Evolutionary conservation across 1,140 invertebrate genomes (phyloP).

Genomic region (Antheraea pernyi): DNA sequence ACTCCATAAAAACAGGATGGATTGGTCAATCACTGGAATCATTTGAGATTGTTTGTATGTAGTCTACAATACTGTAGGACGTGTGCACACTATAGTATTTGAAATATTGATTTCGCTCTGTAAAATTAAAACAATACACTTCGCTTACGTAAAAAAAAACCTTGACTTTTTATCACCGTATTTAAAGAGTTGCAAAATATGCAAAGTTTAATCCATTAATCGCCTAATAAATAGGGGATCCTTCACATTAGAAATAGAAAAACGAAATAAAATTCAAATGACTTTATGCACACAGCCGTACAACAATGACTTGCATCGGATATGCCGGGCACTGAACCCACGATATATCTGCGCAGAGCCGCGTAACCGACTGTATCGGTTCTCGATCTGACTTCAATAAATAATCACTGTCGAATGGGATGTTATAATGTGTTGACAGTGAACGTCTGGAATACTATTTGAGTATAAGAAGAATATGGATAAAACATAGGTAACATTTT

Average conservation of each 20-base stretch:
- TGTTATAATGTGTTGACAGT: neutral
- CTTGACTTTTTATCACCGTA: neutral
- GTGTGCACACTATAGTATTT: neutral
- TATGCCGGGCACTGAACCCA: conserved; percentile 4
- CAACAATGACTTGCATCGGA: conserved; percentile 7
- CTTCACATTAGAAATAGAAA: too few relatives aligned
- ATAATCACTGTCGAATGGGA: conserved; percentile 2
- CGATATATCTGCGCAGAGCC: neutral
- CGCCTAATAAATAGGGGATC: too few relatives aligned
- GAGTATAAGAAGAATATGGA: too few relatives aligned
- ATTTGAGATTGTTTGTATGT: conserved; percentile 1
- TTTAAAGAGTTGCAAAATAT: too few relatives aligned
- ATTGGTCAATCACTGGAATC: conserved; percentile 4
- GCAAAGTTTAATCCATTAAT: too few relatives aligned
- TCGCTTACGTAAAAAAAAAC: too few relatives aligned
- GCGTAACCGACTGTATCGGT: neutral
- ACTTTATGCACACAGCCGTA: too few relatives aligned
- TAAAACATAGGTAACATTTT: too few relatives aligned
- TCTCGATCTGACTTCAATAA: neutral
- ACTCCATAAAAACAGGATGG: neutral
- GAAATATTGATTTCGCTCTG: neutral
- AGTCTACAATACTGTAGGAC: conserved; percentile 8
- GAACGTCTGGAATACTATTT: too few relatives aligned
- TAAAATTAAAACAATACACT: neutral
- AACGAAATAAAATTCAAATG: too few relatives aligned